phyloP scores from a whole-genome alignment of 2,113 vertebrate species.

The Oryzias woworae region DNA sequence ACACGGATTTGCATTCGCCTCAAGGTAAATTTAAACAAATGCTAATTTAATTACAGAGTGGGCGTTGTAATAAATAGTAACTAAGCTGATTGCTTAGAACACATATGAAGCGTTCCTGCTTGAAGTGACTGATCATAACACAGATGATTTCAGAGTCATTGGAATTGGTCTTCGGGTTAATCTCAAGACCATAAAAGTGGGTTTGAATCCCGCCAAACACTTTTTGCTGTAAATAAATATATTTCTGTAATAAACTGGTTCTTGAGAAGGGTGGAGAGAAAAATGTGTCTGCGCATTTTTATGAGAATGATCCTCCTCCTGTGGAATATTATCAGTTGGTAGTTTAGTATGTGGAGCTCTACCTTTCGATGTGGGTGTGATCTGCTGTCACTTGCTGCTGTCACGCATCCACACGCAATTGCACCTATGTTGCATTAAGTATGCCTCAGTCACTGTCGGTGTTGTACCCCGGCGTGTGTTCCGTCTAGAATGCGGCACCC shows the following conservation, averaged over 20 bases:
- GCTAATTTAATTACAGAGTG: slow-evolving; percentile 76
- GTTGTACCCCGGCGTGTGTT: slow-evolving; percentile 63
- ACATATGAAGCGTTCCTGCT: slow-evolving; percentile 51
- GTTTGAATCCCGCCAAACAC: slow-evolving; percentile 14
- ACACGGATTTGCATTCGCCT: slow-evolving; percentile 63
- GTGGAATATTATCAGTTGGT: slow-evolving; percentile 58
- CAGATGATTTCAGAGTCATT: slow-evolving; percentile 47
- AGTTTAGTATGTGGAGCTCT: slow-evolving; percentile 59
- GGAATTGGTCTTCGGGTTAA: slow-evolving; percentile 28
- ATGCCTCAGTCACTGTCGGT: slow-evolving; percentile 51
- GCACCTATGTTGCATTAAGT: slow-evolving; percentile 47
- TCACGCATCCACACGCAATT: slow-evolving; percentile 23
- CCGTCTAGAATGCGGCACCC: slow-evolving; percentile 67
- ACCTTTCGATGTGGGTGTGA: slow-evolving; percentile 44
- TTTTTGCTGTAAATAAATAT: neutral
- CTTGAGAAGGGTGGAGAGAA: no score
- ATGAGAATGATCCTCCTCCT: slow-evolving; percentile 31
- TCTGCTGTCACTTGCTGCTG: slow-evolving; percentile 63
- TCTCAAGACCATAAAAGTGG: neutral
- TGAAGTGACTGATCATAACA: slow-evolving; percentile 46
- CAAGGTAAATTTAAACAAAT: slow-evolving; percentile 77
- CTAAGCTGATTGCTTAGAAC: slow-evolving; percentile 74
- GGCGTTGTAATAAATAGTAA: slow-evolving; percentile 78
- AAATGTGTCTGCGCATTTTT: slow-evolving; percentile 10
- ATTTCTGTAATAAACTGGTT: no score